A percentile compares a stretch with the other conserved stretches of the same genome.
phyloP scores from a whole-genome alignment of 2,888 invertebrate genomes.

The Bombylius discolor region DNA sequence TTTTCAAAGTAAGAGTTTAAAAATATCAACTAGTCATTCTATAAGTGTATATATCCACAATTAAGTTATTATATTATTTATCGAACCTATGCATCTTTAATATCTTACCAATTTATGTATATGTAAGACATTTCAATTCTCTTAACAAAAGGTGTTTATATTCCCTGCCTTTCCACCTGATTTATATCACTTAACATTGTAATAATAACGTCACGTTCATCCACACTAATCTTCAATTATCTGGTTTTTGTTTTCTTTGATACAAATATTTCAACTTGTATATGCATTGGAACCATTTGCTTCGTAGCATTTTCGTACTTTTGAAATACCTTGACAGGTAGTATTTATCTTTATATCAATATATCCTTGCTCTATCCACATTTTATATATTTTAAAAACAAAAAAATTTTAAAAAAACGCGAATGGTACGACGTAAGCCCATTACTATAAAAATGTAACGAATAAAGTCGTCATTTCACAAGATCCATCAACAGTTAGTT shows the following conservation, averaged over 20 bases:
- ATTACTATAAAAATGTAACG: background rate
- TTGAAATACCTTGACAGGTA: conserved; percentile 6
- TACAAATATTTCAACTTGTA: background rate
- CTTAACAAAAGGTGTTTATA: conserved; percentile 7
- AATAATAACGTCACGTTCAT: conserved; percentile 7
- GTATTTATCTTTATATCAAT: conserved; percentile 6
- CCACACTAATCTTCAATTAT: conserved; percentile 6
- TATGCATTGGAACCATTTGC: background rate
- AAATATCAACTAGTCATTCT: too few species aligned
- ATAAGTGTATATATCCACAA: too few species aligned
- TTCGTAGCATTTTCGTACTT: background rate
- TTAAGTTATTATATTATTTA: too few species aligned
- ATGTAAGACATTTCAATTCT: too few species aligned
- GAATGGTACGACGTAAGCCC: too few species aligned
- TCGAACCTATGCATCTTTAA: too few species aligned
- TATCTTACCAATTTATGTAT: too few species aligned
- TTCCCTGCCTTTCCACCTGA: conserved; percentile 2
- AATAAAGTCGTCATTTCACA: conserved; percentile 1
- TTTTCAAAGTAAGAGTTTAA: too few species aligned
- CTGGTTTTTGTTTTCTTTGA: background rate
- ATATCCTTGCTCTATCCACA: conserved; percentile 1
- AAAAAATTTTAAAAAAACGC: too few species aligned
- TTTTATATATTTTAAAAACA: background rate
- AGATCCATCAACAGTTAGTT: conserved; percentile 8
- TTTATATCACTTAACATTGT: conserved; percentile 5